A percentile compares a stretch with the other conserved stretches of the same genome.
phyloP scores from a whole-genome alignment of 2,113 vertebrate species.

The Rhinichthys klamathensis region DNA sequence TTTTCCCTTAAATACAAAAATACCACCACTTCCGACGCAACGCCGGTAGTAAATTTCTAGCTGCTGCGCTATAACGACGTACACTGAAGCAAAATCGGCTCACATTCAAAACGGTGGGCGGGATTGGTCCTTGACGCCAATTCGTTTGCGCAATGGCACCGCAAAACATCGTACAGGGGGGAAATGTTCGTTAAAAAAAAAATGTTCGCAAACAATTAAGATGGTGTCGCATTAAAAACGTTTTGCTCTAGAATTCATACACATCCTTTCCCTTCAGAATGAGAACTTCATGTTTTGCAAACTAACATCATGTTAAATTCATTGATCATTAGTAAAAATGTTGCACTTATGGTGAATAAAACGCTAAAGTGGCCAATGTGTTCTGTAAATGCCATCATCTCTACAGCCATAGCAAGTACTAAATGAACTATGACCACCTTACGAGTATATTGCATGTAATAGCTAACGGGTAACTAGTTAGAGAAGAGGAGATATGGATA shows the following conservation, averaged over 20 bases:
- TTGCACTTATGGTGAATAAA: not conserved
- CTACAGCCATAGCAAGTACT: not conserved
- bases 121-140: slow-evolving; percentile 49
- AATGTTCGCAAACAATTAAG: not conserved
- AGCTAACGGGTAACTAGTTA: not conserved
- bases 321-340: not conserved
- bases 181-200: not conserved
- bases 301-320: not conserved
- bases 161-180: not conserved
- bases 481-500: not conserved
- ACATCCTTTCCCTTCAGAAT: not conserved
- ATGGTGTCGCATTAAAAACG: not conserved
- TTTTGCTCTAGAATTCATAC: not conserved
- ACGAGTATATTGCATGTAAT: not conserved
- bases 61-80: slow-evolving; percentile 53
- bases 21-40: slow-evolving; percentile 54
- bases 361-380: not conserved
- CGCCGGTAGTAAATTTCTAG: slow-evolving; percentile 55
- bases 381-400: not conserved
- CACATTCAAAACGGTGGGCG: slow-evolving; percentile 53
- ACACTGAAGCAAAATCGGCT: slow-evolving; percentile 53
- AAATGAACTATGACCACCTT: slow-evolving; percentile 20
- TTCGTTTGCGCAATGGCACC: slow-evolving; percentile 18
- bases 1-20: slow-evolving; percentile 54
- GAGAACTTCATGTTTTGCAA: not conserved